Evolutionary conservation across 2,888 invertebrate genomes (phyloP).

Genomic region (Andrena fulva): DNA sequence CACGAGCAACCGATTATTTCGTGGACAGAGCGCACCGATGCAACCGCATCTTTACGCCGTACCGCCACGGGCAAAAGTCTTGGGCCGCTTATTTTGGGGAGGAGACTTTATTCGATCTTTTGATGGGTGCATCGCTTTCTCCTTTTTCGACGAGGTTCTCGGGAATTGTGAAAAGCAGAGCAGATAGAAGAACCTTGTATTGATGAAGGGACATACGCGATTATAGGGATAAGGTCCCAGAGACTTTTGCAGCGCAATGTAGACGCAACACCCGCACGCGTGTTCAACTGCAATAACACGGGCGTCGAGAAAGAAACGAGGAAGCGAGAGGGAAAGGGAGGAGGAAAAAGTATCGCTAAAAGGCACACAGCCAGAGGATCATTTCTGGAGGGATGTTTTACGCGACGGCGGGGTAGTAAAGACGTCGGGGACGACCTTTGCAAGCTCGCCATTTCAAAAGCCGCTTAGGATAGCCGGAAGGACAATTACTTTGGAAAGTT

Average conservation of each 20-base stretch:
- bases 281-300: neutral
- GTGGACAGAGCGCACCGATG: slow-evolving; percentile 15
- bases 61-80: neutral
- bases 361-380: slow-evolving; percentile 37
- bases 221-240: too few species aligned
- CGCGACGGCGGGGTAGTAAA: slow-evolving; percentile 58
- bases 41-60: slow-evolving; percentile 9
- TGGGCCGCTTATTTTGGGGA: neutral
- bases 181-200: too few species aligned
- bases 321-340: neutral
- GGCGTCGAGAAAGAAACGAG: neutral
- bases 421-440: slow-evolving; percentile 28
- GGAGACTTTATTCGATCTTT: too few species aligned
- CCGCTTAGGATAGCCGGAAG: slow-evolving; percentile 29
- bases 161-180: too few species aligned
- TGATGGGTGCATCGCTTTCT: too few species aligned
- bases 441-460: slow-evolving; percentile 42
- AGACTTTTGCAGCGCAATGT: slow-evolving; percentile 14
- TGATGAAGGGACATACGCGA: too few species aligned
- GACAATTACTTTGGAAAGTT: slow-evolving; percentile 31
- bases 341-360: slow-evolving; percentile 25
- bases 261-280: slow-evolving; percentile 5
- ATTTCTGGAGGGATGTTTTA: slow-evolving; percentile 57
- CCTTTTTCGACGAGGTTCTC: too few species aligned
- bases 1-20: slow-evolving; percentile 12